phyloP scores from a whole-genome alignment of 2,888 invertebrate genomes.

The Lydus trimaculatus region DNA sequence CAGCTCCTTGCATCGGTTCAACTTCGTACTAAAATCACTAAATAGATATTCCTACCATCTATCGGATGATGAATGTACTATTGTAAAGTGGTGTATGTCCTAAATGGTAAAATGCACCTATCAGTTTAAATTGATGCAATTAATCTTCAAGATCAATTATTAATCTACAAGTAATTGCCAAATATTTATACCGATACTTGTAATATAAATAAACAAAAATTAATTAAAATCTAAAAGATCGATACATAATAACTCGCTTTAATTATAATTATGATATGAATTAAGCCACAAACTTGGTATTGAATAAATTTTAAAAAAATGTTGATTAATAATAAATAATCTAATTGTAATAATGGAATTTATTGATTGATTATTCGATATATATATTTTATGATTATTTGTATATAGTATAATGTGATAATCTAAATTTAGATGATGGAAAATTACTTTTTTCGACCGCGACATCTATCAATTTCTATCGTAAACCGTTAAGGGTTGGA shows the following conservation, averaged over 20 bases:
- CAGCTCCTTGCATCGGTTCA: conserved; percentile 24
- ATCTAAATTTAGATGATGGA: not conserved
- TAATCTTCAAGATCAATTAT: not conserved
- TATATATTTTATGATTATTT: not conserved
- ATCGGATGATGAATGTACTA: conserved; percentile 20
- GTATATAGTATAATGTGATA: not conserved
- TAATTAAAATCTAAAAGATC: not conserved
- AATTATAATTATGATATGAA: not conserved
- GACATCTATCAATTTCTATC: conserved; percentile 48
- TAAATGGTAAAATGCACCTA: conserved; percentile 7
- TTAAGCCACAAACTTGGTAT: not conserved
- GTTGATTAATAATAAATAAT: not conserved
- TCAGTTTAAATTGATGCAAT: not conserved
- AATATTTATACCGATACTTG: not conserved
- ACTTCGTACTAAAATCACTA: conserved; percentile 17
- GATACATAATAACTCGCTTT: not conserved
- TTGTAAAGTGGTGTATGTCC: not conserved
- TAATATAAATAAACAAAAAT: conserved; percentile 1
- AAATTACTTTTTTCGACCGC: conserved; percentile 28
- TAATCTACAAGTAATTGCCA: not conserved
- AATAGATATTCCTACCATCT: conserved; percentile 21
- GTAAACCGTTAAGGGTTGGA: conserved; percentile 39
- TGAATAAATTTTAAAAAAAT: not conserved
- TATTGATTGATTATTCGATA: conserved; percentile 6
- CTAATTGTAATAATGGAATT: not conserved